Percentiles rank a stretch among this genome's conserved stretches.
phyloP scores from a whole-genome alignment of 1,140 invertebrate genomes.

The Polypedilum pembai region DNA sequence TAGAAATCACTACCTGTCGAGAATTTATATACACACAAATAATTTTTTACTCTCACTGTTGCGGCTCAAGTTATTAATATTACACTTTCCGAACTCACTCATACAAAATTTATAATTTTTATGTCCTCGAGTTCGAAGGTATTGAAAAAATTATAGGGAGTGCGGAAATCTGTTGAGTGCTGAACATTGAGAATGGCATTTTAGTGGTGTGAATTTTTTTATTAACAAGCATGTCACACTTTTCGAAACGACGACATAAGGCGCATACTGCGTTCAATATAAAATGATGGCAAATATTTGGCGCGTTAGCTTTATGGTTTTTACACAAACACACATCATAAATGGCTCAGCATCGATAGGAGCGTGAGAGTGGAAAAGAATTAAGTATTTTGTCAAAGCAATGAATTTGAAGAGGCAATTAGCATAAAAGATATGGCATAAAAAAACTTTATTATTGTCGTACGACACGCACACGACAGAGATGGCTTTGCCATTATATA shows the following conservation, averaged over 20 bases:
- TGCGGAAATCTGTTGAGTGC: not conserved
- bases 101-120: not conserved
- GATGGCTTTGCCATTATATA: conserved; percentile 4
- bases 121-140: not conserved
- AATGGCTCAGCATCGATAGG: not conserved
- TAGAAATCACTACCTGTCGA: not conserved
- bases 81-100: not conserved
- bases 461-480: conserved; percentile 2
- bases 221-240: conserved; percentile 6
- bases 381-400: conserved; percentile 18
- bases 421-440: conserved; percentile 18
- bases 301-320: not conserved
- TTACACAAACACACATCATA: not conserved
- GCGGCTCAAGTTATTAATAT: not conserved
- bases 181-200: not conserved
- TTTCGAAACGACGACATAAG: not conserved
- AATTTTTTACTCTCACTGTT: not conserved
- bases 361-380: not conserved
- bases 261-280: conserved; percentile 4
- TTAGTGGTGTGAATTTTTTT: conserved; percentile 18
- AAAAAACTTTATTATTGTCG: conserved; percentile 6
- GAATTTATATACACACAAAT: not conserved
- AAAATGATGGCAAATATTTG: conserved; percentile 13
- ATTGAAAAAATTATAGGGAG: not conserved
- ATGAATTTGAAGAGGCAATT: conserved; percentile 18